Evolutionary conservation across 2,797 vertebrate species (phyloP).

Genomic region (Amblyraja radiata): DNA sequence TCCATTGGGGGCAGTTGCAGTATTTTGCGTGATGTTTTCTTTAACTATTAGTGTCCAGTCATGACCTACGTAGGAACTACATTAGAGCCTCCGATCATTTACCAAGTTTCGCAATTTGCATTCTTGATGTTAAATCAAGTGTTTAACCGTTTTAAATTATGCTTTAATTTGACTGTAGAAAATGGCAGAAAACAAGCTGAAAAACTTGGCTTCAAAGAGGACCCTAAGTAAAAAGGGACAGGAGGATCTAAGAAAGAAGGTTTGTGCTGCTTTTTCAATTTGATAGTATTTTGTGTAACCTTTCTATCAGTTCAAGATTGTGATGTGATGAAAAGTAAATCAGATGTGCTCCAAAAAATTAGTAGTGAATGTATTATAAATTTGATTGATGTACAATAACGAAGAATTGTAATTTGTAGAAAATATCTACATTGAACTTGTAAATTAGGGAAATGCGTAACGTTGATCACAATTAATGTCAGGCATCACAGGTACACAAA

Average conservation of each 20-base stretch:
- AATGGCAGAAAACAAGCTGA: slow-evolving; percentile 70
- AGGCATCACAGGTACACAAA: background rate
- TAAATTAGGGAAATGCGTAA: background rate
- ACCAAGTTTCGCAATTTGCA: background rate
- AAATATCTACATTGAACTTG: background rate
- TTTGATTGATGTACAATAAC: background rate
- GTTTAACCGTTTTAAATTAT: background rate
- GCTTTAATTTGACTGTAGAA: slow-evolving; percentile 49
- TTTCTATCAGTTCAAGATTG: background rate
- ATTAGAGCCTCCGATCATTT: background rate
- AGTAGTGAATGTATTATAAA: background rate
- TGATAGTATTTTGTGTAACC: background rate
- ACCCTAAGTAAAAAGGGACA: slow-evolving; percentile 63
- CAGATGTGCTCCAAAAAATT: background rate
- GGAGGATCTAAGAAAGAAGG: slow-evolving; percentile 67
- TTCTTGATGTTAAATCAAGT: background rate
- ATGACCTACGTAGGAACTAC: background rate
- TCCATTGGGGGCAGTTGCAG: background rate
- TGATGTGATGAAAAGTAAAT: background rate
- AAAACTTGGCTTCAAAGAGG: slow-evolving; percentile 56
- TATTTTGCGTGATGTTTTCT: background rate
- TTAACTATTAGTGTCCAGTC: too few relatives aligned
- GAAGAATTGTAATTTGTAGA: background rate
- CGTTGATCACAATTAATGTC: background rate
- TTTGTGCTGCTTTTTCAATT: slow-evolving; percentile 40